Conservation (phyloP, 2,888 invertebrate species). For the Liopterus haemorrhoidalis region DNA sequence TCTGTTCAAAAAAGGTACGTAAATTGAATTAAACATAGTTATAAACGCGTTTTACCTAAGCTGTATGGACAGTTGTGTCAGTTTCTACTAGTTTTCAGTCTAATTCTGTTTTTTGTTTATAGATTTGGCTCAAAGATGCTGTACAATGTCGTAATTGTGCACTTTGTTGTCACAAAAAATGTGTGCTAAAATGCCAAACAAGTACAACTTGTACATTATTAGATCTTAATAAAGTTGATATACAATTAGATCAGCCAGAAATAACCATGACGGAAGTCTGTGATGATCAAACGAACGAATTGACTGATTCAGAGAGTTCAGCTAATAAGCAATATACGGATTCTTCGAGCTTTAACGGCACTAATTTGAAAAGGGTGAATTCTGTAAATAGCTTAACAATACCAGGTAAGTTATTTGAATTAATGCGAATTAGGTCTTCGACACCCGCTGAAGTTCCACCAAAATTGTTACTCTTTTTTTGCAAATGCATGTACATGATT, state of each 20-base stretch:
- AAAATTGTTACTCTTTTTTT: too few relatives aligned
- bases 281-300: slow-evolving; percentile 32
- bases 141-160: slow-evolving; percentile 85
- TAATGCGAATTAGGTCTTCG: too few relatives aligned
- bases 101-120: slow-evolving; percentile 24
- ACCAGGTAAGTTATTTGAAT: too few relatives aligned
- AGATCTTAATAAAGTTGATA: slow-evolving; percentile 39
- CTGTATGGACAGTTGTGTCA: slow-evolving; percentile 1
- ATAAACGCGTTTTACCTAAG: not conserved
- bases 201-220: slow-evolving; percentile 58
- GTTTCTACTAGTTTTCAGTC: slow-evolving; percentile 3
- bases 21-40: slow-evolving; percentile 1
- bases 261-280: slow-evolving; percentile 47
- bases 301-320: slow-evolving; percentile 14
- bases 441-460: too few relatives aligned
- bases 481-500: too few relatives aligned
- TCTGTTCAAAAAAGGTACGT: slow-evolving; percentile 83
- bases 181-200: slow-evolving; percentile 78
- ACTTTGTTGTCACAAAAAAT: slow-evolving; percentile 94
- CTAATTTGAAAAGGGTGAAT: slow-evolving; percentile 62
- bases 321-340: slow-evolving; percentile 16
- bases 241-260: slow-evolving; percentile 42
- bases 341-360: slow-evolving; percentile 38
- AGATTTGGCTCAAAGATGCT: slow-evolving; percentile 96
- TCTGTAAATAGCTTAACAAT: slow-evolving; percentile 64